Percentiles rank a stretch among this genome's conserved stretches.
Evolutionary conservation across 2,113 vertebrate species (phyloP).

Genomic region (Sardina pilchardus): DNA sequence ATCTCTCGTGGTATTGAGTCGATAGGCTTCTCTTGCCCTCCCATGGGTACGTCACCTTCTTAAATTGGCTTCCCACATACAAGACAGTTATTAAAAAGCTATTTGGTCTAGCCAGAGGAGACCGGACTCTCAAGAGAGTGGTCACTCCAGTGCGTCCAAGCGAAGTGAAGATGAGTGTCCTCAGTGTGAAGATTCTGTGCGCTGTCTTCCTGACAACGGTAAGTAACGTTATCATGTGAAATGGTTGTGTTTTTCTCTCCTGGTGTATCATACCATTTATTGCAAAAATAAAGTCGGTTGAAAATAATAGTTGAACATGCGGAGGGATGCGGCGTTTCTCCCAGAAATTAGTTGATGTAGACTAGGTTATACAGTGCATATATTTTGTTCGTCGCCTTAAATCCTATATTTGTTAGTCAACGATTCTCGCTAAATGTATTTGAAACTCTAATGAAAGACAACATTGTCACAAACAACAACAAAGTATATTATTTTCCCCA

Average conservation of each 20-base stretch:
- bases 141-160: neutral
- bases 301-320: neutral
- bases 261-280: neutral
- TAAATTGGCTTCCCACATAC: neutral
- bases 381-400: neutral
- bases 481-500: neutral
- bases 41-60: neutral
- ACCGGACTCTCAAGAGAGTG: neutral
- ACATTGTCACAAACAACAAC: neutral
- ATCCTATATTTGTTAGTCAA: neutral
- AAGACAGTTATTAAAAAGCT: neutral
- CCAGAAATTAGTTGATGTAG: neutral
- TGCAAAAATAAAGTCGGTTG: neutral
- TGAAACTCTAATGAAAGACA: neutral
- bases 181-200: neutral
- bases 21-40: neutral
- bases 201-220: neutral
- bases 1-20: neutral
- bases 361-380: neutral
- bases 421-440: neutral
- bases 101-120: neutral
- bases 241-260: neutral
- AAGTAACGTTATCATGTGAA: neutral
- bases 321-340: neutral
- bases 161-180: constrained; percentile 13